These are phyloP conservation scores for Pangasius djambal DNA, from an alignment of 2,797 vertebrate species.

Conservation along the genomic window DNA sequence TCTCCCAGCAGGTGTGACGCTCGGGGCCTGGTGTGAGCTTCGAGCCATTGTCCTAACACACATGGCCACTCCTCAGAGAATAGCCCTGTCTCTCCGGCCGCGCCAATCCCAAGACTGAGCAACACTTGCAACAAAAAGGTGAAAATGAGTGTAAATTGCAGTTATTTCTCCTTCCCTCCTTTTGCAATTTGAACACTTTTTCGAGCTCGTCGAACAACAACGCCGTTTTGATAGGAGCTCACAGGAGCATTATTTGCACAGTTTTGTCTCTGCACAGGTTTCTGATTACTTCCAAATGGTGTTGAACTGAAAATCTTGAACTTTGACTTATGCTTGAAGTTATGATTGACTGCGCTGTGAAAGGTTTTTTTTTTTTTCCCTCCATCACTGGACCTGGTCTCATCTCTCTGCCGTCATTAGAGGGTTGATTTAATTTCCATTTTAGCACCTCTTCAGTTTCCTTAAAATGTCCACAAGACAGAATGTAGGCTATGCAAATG, in stretches of 20 bases:
- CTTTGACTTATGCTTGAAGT: constrained; percentile 68
- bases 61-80: constrained; percentile 55
- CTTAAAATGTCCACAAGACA: background rate
- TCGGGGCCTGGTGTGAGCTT: constrained; percentile 67
- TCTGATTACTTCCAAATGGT: constrained; percentile 59
- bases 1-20: constrained; percentile 77
- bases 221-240: constrained; percentile 45
- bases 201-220: constrained; percentile 59
- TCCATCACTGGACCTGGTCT: background rate
- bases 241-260: constrained; percentile 55
- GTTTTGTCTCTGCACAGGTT: constrained; percentile 44
- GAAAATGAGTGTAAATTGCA: constrained; percentile 86
- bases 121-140: constrained; percentile 81
- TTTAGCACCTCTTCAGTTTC: constrained; percentile 20
- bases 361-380: constrained; percentile 7
- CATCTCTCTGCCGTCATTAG: constrained; percentile 36
- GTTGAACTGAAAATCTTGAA: constrained; percentile 61
- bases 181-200: constrained; percentile 63
- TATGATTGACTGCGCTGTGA: constrained; percentile 46
- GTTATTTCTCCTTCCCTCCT: constrained; percentile 74
- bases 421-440: constrained; percentile 46
- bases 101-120: constrained; percentile 59
- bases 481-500: constrained; percentile 2
- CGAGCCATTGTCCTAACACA: constrained; percentile 77
- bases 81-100: constrained; percentile 51